phyloP scores from a whole-genome alignment of 2,888 invertebrate genomes.

The Campoletis raptor region DNA sequence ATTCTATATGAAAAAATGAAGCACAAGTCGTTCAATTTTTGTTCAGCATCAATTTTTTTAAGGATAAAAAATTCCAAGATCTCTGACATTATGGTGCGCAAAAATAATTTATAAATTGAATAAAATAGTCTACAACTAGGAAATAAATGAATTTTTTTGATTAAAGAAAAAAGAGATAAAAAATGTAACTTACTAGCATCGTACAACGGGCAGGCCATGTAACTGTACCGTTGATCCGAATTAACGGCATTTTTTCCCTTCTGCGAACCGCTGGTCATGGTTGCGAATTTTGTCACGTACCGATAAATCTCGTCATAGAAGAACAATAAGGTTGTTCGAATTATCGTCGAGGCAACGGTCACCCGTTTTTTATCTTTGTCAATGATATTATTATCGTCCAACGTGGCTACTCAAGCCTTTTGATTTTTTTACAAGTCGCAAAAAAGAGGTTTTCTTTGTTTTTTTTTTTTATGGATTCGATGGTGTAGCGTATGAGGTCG shows the following conservation, averaged over 20 bases:
- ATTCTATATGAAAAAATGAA: too few relatives aligned
- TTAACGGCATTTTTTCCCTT: constrained; percentile 78
- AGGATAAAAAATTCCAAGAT: too few relatives aligned
- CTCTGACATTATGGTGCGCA: too few relatives aligned
- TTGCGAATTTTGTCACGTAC: constrained; percentile 80
- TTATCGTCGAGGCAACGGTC: constrained; percentile 73
- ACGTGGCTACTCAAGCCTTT: background rate
- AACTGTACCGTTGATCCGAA: constrained; percentile 79
- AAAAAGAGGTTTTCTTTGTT: background rate
- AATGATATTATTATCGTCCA: constrained; percentile 15
- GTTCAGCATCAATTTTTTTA: too few relatives aligned
- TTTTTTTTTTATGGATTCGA: too few relatives aligned
- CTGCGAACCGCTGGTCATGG: constrained; percentile 79
- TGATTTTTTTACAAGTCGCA: too few relatives aligned
- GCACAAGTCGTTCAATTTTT: too few relatives aligned
- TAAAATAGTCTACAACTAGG: background rate
- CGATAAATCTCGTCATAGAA: constrained; percentile 81
- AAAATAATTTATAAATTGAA: background rate
- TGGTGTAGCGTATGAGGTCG: background rate
- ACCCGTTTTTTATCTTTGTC: constrained; percentile 5
- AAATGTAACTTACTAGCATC: constrained; percentile 77
- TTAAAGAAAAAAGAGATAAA: background rate
- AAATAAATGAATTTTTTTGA: background rate
- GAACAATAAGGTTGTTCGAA: constrained; percentile 77
- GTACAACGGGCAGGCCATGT: constrained; percentile 82